Percentiles rank a stretch among this genome's conserved stretches.
phyloP scores from a whole-genome alignment of 1,140 invertebrate species.

The Lasioglossum baleicum region DNA sequence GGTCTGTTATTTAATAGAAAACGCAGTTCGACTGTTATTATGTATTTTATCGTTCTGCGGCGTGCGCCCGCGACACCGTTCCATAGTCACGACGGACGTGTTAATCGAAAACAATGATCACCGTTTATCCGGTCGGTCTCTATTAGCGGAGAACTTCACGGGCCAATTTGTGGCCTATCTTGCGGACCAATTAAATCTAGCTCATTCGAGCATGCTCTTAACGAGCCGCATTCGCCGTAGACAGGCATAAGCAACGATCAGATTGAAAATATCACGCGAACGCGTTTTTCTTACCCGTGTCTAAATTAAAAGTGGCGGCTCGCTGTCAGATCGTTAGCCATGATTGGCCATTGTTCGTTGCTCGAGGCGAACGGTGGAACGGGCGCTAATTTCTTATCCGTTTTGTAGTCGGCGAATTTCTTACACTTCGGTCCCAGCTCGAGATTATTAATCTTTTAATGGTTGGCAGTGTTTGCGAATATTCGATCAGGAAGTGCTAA shows the following conservation, averaged over 20 bases:
- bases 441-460: no score
- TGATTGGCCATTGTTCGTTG: neutral
- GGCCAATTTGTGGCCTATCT: constrained; percentile 30
- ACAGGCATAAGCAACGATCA: neutral
- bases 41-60: neutral
- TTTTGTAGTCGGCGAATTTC: neutral
- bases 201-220: neutral
- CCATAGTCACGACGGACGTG: neutral
- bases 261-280: neutral
- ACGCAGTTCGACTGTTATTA: neutral
- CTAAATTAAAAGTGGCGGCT: neutral
- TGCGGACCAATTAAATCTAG: constrained; percentile 42
- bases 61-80: neutral
- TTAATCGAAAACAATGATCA: neutral
- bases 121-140: constrained; percentile 19
- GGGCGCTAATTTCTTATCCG: neutral
- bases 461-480: no score
- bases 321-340: neutral
- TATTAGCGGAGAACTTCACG: constrained; percentile 32
- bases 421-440: neutral
- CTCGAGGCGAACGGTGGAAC: neutral
- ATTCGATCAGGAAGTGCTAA: no score
- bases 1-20: neutral
- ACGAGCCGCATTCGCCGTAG: neutral
- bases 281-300: neutral